Base-by-base conservation (phyloP, 2,888 invertebrate genomes). In the Aelia acuminata region DNA sequence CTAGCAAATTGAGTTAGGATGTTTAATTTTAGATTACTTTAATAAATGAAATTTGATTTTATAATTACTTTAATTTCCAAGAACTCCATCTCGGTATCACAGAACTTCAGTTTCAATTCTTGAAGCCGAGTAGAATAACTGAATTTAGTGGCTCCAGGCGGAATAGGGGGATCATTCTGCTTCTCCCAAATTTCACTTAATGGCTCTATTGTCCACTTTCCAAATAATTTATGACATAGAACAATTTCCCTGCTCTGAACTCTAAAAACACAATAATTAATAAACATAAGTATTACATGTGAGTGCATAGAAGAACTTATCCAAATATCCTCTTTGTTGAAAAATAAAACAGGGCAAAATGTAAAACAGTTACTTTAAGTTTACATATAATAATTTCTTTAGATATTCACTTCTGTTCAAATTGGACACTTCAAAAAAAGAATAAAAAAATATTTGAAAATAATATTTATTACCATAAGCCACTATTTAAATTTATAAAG, bases 131-230 rank as follows among this genome's bases (percentile, higher is more conserved):
- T 94, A 0, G 96, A 95, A 91, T 96, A 94, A 90, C 95, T 95
- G 91, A 96, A 95, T 91, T 96, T 96, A 0, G 95, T 95, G 13
- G 95, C 95, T 13, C 96, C 96, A 1, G 96, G 94, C 1, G 96
- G 96, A 75, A 96, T 95, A 0, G 96, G 96, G 10, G 95, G 95
- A 91, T 95, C 95, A 0, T 92, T 92, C 88, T 93, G 93, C 53
- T 85, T 84, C 87, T 89, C 53, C 87, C 85, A 88, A 11, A 89
- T 88, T 50, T 87, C 84, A 50, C 85, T 87, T 10, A 89, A 7
- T 75, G 89, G 85, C 22, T 87, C 43, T 15, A 89, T 31, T 22
- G 89, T 87, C 20, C 87, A 84, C 48, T 80, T 89, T 31, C 85
- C 86, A 39, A 90, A 47, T 31, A 90, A 70, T 80, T 88, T 90